phyloP scores from a whole-genome alignment of 2,888 invertebrate genomes.

The Arge pagana region DNA sequence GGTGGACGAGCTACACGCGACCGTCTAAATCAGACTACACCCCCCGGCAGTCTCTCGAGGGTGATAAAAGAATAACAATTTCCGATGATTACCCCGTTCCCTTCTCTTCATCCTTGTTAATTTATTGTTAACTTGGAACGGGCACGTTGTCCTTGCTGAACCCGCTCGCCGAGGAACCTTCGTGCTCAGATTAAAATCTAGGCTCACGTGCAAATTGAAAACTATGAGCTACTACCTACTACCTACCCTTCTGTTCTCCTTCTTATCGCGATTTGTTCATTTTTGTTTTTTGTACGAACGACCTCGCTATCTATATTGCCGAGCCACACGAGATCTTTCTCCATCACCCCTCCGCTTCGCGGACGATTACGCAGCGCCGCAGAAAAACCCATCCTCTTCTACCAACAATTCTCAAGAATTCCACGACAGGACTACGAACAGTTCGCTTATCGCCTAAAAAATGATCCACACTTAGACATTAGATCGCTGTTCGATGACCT shows the following conservation, averaged over 20 bases:
- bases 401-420: too few relatives aligned
- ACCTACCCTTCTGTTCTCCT: slow-evolving; percentile 2
- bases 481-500: too few relatives aligned
- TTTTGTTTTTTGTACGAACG: neutral
- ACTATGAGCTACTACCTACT: slow-evolving; percentile 11
- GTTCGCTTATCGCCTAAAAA: too few relatives aligned
- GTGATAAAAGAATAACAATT: too few relatives aligned
- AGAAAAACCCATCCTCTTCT: too few relatives aligned
- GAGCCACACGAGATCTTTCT: slow-evolving; percentile 3
- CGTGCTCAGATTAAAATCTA: slow-evolving; percentile 17
- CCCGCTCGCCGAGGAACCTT: slow-evolving; percentile 4
- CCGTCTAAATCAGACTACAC: neutral
- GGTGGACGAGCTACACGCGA: neutral
- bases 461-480: too few relatives aligned
- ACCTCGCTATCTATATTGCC: slow-evolving; percentile 7
- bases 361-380: too few relatives aligned
- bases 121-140: neutral
- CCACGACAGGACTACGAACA: too few relatives aligned
- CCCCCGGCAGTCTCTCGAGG: too few relatives aligned
- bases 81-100: neutral
- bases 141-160: neutral
- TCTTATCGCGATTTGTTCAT: slow-evolving; percentile 14
- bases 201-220: slow-evolving; percentile 20
- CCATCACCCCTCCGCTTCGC: too few relatives aligned
- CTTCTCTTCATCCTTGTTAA: neutral